Evolutionary conservation across 2,113 vertebrate genomes (phyloP).

Genomic region (Peromyscus leucopus): DNA sequence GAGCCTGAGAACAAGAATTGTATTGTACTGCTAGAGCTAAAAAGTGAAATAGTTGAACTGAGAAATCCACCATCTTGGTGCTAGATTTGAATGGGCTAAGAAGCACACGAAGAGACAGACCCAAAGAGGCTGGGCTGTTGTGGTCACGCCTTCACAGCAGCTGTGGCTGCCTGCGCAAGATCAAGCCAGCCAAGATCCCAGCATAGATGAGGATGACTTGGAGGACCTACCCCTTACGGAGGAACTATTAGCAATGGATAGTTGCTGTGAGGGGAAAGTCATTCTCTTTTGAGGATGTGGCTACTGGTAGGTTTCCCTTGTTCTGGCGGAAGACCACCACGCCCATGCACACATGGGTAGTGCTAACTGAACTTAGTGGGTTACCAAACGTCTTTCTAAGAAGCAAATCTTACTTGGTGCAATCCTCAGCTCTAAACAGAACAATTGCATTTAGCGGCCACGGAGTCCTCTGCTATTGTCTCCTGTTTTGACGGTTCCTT

Average conservation of each 20-base stretch:
- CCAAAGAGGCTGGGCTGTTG: not conserved
- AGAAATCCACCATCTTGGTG: not conserved
- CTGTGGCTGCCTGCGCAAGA: not conserved
- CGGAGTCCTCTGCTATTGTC: not conserved
- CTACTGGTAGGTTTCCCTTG: not conserved
- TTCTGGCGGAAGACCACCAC: not conserved
- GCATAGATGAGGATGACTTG: not conserved
- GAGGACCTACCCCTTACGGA: not conserved
- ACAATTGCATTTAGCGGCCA: not conserved
- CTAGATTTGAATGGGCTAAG: not conserved
- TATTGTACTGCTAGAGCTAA: not conserved
- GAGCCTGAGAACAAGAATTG: not conserved
- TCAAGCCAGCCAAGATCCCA: not conserved
- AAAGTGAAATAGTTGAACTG: not conserved
- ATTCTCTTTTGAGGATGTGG: not conserved
- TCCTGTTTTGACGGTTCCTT: not conserved
- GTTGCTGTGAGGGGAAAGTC: not conserved
- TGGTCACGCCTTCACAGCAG: not conserved
- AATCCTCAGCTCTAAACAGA: not conserved
- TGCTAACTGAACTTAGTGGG: not conserved
- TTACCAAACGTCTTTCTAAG: not conserved
- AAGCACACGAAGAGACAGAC: not conserved
- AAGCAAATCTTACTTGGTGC: not conserved
- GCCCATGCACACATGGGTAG: not conserved
- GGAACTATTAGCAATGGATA: not conserved